Evolutionary conservation across 2,113 vertebrate species (phyloP).

Genomic region (Amia ocellicauda): DNA sequence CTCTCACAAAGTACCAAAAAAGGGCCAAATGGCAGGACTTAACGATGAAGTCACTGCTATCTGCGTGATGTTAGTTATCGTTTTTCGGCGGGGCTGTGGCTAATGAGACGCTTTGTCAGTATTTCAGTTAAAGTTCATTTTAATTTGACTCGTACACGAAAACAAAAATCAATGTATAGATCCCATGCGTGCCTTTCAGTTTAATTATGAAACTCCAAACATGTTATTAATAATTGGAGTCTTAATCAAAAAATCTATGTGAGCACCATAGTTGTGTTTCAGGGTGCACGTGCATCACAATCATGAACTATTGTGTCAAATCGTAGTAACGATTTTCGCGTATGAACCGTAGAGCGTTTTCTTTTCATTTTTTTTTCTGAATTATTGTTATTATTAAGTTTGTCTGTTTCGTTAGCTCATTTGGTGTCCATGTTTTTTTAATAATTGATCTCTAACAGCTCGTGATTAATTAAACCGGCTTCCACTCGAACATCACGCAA

Average conservation of each 20-base stretch:
- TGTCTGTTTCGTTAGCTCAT: conserved; percentile 80
- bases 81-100: too few relatives aligned
- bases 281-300: too few relatives aligned
- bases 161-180: neutral
- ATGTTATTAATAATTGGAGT: conserved; percentile 13
- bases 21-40: neutral
- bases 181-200: neutral
- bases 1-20: conserved; percentile 5
- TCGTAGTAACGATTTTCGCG: conserved; percentile 56
- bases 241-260: conserved; percentile 1
- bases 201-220: conserved; percentile 11
- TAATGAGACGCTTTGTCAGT: conserved; percentile 11
- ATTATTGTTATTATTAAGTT: conserved; percentile 87
- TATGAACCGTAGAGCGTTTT: conserved; percentile 43
- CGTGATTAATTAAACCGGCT: conserved; percentile 83
- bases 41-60: neutral
- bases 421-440: conserved; percentile 72
- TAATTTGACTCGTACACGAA: neutral
- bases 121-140: neutral
- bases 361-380: conserved; percentile 51
- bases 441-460: conserved; percentile 89
- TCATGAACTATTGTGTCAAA: conserved; percentile 53
- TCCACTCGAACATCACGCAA: conserved; percentile 73
- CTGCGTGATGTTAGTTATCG: neutral
- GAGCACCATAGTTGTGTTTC: neutral